These are phyloP conservation scores for Chloromyia formosa DNA, from an alignment of 2,888 invertebrate species.

Conservation along the genomic window DNA sequence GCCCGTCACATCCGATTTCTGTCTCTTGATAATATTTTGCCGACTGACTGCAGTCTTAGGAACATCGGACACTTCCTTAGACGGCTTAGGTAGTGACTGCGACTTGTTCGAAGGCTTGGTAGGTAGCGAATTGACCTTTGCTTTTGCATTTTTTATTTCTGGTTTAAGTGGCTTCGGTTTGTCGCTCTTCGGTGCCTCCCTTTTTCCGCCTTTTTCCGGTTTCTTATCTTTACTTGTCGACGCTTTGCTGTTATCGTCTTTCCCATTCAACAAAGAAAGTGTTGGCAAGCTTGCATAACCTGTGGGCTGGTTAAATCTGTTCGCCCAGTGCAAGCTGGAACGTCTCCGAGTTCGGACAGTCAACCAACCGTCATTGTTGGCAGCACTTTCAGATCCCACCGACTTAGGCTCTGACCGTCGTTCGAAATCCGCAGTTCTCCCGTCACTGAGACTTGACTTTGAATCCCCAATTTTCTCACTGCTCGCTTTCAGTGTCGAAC, in stretches of 20 bases:
- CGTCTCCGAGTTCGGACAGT: slow-evolving; percentile 83
- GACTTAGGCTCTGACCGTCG: slow-evolving; percentile 59
- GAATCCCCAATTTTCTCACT: slow-evolving; percentile 60
- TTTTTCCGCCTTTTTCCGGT: slow-evolving; percentile 37
- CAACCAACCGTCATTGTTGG: slow-evolving; percentile 81
- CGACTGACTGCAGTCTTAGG: slow-evolving; percentile 50
- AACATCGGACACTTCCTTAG: slow-evolving; percentile 21
- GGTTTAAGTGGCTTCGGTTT: slow-evolving; percentile 50
- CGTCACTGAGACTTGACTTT: slow-evolving; percentile 57
- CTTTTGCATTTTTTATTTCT: slow-evolving; percentile 61
- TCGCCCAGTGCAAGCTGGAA: slow-evolving; percentile 76
- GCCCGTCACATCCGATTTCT: slow-evolving; percentile 72
- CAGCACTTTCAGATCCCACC: slow-evolving; percentile 52
- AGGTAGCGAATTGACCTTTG: slow-evolving; percentile 61
- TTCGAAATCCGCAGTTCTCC: slow-evolving; percentile 52
- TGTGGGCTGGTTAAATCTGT: slow-evolving; percentile 82
- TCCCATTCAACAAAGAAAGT: slow-evolving; percentile 65
- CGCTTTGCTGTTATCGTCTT: slow-evolving; percentile 55
- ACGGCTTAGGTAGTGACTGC: neutral
- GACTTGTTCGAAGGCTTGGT: slow-evolving; percentile 34
- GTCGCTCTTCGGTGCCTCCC: slow-evolving; percentile 25
- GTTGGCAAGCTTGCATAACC: slow-evolving; percentile 85
- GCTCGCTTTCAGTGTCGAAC: slow-evolving; percentile 63
- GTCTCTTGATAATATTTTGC: slow-evolving; percentile 62
- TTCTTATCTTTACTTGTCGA: slow-evolving; percentile 42